These are phyloP conservation scores for Prochilodus magdalenae DNA, from an alignment of 2,113 vertebrate species.

Conservation along the genomic window DNA sequence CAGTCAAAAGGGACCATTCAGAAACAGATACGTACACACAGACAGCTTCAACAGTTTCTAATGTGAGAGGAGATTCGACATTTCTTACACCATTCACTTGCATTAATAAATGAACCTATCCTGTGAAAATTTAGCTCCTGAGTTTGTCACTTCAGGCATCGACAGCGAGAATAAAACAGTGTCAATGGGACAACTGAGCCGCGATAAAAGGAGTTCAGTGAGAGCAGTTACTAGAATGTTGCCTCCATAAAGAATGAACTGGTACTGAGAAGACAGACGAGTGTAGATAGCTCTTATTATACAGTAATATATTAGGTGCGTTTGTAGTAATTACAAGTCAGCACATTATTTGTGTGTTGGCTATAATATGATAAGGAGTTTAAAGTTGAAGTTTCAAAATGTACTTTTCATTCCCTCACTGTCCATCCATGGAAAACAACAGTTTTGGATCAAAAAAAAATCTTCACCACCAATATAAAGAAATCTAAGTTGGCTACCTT, in stretches of 20 bases:
- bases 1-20: conserved; percentile 33
- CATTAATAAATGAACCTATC: conserved; percentile 33
- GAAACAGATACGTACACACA: conserved; percentile 11
- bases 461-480: too few species aligned
- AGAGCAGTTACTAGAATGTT: background rate
- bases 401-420: too few species aligned
- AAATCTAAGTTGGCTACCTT: too few species aligned
- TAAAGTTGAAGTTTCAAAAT: too few species aligned
- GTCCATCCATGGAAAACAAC: too few species aligned
- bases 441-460: too few species aligned
- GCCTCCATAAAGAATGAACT: background rate
- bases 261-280: background rate
- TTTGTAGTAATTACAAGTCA: too few species aligned
- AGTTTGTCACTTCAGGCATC: conserved; percentile 14
- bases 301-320: too few species aligned
- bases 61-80: conserved; percentile 29
- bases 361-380: too few species aligned
- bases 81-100: conserved; percentile 16
- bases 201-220: background rate
- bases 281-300: too few species aligned
- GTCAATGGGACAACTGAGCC: background rate
- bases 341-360: too few species aligned
- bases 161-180: background rate
- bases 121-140: conserved; percentile 30
- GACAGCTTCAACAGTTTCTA: conserved; percentile 9